phyloP scores from a whole-genome alignment of 2,113 vertebrate genomes.

The Otis tarda region DNA sequence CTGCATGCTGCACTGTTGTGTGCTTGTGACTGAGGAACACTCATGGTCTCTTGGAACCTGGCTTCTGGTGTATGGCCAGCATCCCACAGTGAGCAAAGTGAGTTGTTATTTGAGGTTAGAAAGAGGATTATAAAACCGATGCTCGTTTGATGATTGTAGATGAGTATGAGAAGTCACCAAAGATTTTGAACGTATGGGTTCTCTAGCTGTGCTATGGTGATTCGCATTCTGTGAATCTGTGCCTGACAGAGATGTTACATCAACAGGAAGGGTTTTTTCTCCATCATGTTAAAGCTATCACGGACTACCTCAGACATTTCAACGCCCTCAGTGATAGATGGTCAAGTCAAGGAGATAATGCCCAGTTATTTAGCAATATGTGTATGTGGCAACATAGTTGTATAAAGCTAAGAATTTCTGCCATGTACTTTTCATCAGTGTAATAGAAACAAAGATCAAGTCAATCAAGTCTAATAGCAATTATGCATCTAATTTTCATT shows the following conservation, averaged over 20 bases:
- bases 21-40: not conserved
- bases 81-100: accelerated
- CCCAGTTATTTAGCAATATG: not conserved
- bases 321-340: not conserved
- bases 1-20: not conserved
- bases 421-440: slow-evolving; percentile 1
- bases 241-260: not conserved
- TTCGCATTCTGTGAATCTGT: not conserved
- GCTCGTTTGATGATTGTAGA: not conserved
- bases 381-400: slow-evolving; percentile 5
- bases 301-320: slow-evolving; percentile 14
- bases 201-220: not conserved
- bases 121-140: not conserved
- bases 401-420: slow-evolving; percentile 8
- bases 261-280: not conserved
- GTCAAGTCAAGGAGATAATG: not conserved
- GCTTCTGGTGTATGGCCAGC: not conserved
- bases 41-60: not conserved
- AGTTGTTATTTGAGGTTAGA: not conserved
- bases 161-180: not conserved
- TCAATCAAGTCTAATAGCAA: slow-evolving; percentile 21
- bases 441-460: slow-evolving; percentile 19
- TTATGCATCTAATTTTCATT: slow-evolving; percentile 38
- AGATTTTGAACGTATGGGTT: not conserved
- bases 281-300: not conserved